Evolutionary conservation across 35 echinoderm and acorn worm species (phyloP).

Genomic region (Lytechinus pictus): DNA sequence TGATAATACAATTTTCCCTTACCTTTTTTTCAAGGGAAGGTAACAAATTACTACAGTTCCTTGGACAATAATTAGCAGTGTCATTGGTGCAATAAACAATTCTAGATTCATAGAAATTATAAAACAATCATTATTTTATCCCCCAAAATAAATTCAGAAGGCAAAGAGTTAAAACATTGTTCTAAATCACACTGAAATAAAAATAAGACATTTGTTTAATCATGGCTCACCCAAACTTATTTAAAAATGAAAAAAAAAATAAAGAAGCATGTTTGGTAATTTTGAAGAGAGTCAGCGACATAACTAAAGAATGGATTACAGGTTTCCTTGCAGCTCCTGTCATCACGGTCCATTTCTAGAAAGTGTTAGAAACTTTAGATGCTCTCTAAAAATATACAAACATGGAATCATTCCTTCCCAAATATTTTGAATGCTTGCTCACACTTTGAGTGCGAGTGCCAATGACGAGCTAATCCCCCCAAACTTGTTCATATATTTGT

Average conservation of each 20-base stretch:
- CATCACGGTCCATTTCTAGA: not conserved
- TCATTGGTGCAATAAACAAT: too few species aligned
- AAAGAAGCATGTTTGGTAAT: not conserved
- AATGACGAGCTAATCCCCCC: not conserved
- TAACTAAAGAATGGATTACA: too few species aligned
- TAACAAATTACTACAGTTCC: too few species aligned
- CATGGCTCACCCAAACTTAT: not conserved
- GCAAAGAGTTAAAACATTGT: too few species aligned
- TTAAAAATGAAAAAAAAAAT: not conserved
- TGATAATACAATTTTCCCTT: too few species aligned
- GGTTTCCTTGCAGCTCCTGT: not conserved
- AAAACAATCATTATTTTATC: too few species aligned
- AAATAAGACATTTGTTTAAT: not conserved
- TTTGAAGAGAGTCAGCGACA: not conserved
- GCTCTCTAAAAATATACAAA: not conserved
- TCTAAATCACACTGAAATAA: not conserved
- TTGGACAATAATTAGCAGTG: too few species aligned
- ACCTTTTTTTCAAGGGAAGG: too few species aligned
- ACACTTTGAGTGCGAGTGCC: not conserved
- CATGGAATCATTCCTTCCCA: not conserved
- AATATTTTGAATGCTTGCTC: constrained; percentile 12
- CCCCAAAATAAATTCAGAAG: too few species aligned
- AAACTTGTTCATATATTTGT: not conserved
- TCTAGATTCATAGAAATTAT: too few species aligned
- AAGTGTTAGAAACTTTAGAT: constrained; percentile 12